Base-by-base conservation (phyloP, 2,888 invertebrate species). In the Cephus nigrinus region DNA sequence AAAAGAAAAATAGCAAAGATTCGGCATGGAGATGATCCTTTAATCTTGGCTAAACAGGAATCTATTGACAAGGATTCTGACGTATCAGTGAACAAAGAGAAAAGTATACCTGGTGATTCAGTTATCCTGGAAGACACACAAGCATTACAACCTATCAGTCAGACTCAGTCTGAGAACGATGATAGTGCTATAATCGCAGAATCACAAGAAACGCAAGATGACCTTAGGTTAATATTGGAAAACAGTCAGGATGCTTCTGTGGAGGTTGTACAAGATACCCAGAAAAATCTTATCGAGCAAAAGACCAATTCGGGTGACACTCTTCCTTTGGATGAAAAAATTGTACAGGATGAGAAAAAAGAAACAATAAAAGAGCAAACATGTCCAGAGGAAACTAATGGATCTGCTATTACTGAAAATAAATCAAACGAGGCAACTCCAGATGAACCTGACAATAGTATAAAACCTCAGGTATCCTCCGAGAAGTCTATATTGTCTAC, bases 1-100 rank as follows among this genome's bases (percentile, higher is more conserved):
- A 75, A 80, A 4, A 11, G 33, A 31, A 86, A 86, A 40, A 73
- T 85, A 12, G 75, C 75, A 23, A 84, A 69, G 77, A 81, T 69
- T 40, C n/a, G 36, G 12, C 12, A 69, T 5, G n/a, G 33, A 40
- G 35, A 68, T 68, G 73, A 78, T 69, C 69, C 69, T 12, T 76
- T 74, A 35, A 76, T 73, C 34, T 55, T 78, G 34, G 74, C 40
- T 36, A 73, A 55, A 74, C 68, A 69, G 15, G 23, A 23, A 55
- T 55, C 71, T 68, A n/a, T 15, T 32, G 15, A 71, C 12, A 23
- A 71, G 31, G 30, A 32, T 11, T 31, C 31, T 71, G 71, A 71
- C 1, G 15, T 71, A 15, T 2, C 31, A 71, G 33, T 33, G 15
- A 71, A 31, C 11, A 71, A 71, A 32, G 71, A 71, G 11, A 32